A percentile compares a stretch with the other conserved stretches of the same genome.
Conservation (phyloP, 2,797 vertebrate species). For the Ceyx erithaca region DNA sequence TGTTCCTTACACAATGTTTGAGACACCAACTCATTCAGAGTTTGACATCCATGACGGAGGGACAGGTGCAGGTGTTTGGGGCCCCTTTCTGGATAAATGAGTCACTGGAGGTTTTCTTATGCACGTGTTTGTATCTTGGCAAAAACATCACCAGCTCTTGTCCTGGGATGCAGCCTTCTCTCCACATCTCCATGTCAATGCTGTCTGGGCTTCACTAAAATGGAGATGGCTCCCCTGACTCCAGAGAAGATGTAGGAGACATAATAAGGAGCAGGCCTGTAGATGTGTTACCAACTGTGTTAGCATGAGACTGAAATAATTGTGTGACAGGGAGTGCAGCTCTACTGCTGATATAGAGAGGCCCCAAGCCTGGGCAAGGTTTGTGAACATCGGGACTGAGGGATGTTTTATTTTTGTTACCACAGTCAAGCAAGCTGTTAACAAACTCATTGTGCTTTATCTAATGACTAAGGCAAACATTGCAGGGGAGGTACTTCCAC, state of each 20-base stretch:
- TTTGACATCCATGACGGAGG: not conserved
- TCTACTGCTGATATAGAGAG: not conserved
- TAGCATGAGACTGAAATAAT: not conserved
- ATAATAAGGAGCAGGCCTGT: not conserved
- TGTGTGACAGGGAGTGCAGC: not conserved
- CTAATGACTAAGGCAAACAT: constrained; percentile 56
- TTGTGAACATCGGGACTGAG: not conserved
- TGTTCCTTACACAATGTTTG: no score
- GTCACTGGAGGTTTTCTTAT: not conserved
- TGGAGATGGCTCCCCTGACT: not conserved
- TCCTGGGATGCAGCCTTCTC: not conserved
- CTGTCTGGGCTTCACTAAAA: not conserved
- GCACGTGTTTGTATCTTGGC: rapidly evolving
- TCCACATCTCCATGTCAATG: not conserved
- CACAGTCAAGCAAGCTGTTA: constrained; percentile 36
- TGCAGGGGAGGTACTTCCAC: not conserved
- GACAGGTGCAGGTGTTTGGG: not conserved
- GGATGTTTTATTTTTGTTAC: constrained; percentile 29
- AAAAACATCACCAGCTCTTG: rapidly evolving
- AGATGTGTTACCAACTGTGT: not conserved
- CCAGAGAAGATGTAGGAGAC: rapidly evolving
- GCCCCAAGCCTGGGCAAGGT: not conserved
- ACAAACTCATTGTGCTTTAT: not conserved
- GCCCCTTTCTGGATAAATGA: not conserved
- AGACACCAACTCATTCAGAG: no score